These are phyloP conservation scores for Geococcyx californianus DNA, from an alignment of 2,113 vertebrate species.

Conservation along the genomic window DNA sequence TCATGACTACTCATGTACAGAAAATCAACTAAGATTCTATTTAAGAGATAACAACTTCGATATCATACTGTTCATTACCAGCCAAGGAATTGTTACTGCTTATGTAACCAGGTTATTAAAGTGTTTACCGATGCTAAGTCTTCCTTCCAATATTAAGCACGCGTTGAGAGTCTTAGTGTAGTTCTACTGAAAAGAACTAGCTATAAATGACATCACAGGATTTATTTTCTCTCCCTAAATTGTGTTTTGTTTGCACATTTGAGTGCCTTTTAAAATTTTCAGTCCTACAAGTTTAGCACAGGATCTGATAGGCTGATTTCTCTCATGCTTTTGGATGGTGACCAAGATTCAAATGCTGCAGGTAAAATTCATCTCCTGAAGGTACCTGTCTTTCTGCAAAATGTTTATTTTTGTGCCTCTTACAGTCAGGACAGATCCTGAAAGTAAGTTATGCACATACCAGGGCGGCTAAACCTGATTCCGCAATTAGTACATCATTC, in stretches of 20 bases:
- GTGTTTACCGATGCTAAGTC: slow-evolving; percentile 7
- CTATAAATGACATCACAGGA: neutral
- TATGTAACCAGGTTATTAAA: slow-evolving; percentile 11
- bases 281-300: neutral
- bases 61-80: slow-evolving; percentile 32
- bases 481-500: neutral
- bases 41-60: slow-evolving; percentile 45
- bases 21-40: slow-evolving; percentile 4
- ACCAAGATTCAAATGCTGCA: neutral
- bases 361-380: neutral
- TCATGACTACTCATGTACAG: neutral
- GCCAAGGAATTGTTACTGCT: slow-evolving; percentile 18
- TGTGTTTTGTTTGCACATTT: neutral
- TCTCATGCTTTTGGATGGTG: neutral
- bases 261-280: neutral
- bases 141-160: neutral
- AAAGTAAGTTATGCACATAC: neutral
- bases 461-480: neutral
- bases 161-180: neutral
- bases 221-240: neutral
- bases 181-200: neutral
- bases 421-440: neutral
- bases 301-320: neutral
- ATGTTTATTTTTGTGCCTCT: neutral
- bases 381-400: neutral